A percentile compares a stretch with the other conserved stretches of the same genome.
These are phyloP conservation scores for Rhingia campestris DNA, from an alignment of 2,888 invertebrate genomes.

Conservation along the genomic window DNA sequence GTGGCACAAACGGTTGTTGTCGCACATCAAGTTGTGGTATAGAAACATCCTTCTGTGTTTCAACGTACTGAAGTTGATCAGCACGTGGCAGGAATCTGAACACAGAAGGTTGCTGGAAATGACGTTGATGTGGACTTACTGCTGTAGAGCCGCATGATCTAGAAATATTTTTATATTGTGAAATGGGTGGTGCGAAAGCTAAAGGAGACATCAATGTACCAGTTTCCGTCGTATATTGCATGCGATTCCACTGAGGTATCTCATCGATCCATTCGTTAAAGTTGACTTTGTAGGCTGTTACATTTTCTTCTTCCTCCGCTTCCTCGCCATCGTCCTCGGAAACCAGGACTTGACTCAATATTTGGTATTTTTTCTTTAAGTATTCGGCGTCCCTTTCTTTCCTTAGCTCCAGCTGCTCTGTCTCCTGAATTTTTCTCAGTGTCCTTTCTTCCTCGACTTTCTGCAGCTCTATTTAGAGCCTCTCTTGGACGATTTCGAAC, in stretches of 20 bases:
- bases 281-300: background rate
- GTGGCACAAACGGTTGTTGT: background rate
- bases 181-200: background rate
- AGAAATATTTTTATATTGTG: background rate
- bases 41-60: background rate
- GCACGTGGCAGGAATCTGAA: background rate
- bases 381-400: no score
- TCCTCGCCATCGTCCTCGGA: conserved; percentile 7
- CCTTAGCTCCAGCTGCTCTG: background rate
- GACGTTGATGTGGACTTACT: background rate
- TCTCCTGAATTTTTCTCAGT: conserved; percentile 23
- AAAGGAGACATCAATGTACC: no score
- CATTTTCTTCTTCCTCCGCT: background rate
- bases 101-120: background rate
- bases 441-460: conserved; percentile 30
- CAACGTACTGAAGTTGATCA: background rate
- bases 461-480: conserved; percentile 32
- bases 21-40: background rate
- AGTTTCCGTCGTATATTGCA: conserved; percentile 15
- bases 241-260: background rate
- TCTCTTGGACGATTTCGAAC: conserved; percentile 22
- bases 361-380: no score
- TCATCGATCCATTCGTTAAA: background rate
- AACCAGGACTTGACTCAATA: conserved; percentile 3
- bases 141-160: background rate